phyloP scores from a whole-genome alignment of 1,140 invertebrate species.

The Papilio aristodemus region DNA sequence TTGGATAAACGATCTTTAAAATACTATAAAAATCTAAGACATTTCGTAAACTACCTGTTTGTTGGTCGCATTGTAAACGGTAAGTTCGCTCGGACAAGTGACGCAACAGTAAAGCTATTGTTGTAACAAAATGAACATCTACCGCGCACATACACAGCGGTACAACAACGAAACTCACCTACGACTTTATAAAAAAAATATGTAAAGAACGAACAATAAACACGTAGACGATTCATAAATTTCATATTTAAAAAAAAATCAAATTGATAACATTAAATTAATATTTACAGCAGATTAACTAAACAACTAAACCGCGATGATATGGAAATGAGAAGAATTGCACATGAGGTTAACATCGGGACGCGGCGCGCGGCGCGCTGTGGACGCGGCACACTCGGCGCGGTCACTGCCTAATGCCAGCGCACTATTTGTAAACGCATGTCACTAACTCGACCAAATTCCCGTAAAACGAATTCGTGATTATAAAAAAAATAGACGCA shows the following conservation, averaged over 20 bases:
- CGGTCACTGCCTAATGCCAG: no score
- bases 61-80: slow-evolving; percentile 7
- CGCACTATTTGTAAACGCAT: no score
- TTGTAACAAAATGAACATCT: slow-evolving; percentile 75
- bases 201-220: slow-evolving; percentile 76
- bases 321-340: slow-evolving; percentile 78
- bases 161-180: slow-evolving; percentile 76
- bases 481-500: no score
- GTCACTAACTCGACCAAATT: no score
- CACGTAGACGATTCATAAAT: slow-evolving; percentile 64
- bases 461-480: no score
- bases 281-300: slow-evolving; percentile 73
- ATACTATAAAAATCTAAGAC: slow-evolving; percentile 33
- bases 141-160: slow-evolving; percentile 75
- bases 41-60: slow-evolving; percentile 22
- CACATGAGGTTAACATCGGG: slow-evolving; percentile 72
- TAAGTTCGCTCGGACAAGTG: slow-evolving; percentile 44
- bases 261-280: slow-evolving; percentile 72
- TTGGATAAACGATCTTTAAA: slow-evolving; percentile 17
- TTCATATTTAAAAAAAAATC: slow-evolving; percentile 64
- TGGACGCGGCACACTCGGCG: slow-evolving; percentile 48
- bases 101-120: slow-evolving; percentile 46
- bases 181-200: slow-evolving; percentile 65
- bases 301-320: slow-evolving; percentile 73
- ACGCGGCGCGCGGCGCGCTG: slow-evolving; percentile 61